Evolutionary conservation across 2,888 invertebrate genomes (phyloP).

Genomic region (Calliscelio sp.): DNA sequence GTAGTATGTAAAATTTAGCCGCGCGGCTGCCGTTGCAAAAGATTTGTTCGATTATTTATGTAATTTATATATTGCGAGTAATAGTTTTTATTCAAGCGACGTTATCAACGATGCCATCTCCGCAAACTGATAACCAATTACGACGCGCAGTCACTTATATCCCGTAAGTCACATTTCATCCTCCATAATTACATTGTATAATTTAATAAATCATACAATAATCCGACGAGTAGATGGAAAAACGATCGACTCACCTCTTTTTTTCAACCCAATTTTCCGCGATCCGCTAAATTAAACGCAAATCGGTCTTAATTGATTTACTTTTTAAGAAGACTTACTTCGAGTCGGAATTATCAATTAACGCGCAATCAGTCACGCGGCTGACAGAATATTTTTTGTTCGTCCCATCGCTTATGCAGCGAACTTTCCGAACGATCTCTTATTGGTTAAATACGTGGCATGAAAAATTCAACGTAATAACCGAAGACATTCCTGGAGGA

Average conservation of each 20-base stretch:
- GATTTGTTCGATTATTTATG: constrained; percentile 43
- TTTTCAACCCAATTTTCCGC: not conserved
- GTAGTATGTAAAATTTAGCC: constrained; percentile 43
- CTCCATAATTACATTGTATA: constrained; percentile 29
- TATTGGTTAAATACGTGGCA: constrained; percentile 36
- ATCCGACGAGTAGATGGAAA: not conserved
- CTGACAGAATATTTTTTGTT: constrained; percentile 36
- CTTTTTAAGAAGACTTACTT: constrained; percentile 41
- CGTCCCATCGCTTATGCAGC: constrained; percentile 7
- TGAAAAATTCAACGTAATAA: constrained; percentile 59
- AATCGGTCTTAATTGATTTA: constrained; percentile 48
- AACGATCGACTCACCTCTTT: not conserved
- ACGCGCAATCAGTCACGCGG: constrained; percentile 47
- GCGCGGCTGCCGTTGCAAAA: not conserved
- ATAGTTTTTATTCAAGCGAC: constrained; percentile 52
- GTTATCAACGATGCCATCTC: constrained; percentile 53
- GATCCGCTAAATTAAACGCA: constrained; percentile 39
- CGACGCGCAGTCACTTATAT: constrained; percentile 29
- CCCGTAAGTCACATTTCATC: constrained; percentile 25
- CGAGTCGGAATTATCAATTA: constrained; percentile 44
- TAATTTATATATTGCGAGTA: constrained; percentile 40
- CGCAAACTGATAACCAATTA: constrained; percentile 43
- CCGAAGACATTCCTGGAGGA: not conserved
- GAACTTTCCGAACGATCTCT: constrained; percentile 41
- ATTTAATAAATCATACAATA: constrained; percentile 42